Percentiles rank a stretch among this genome's conserved stretches.
Conservation (phyloP, 2,888 invertebrate genomes). For the Pheosia gnoma region DNA sequence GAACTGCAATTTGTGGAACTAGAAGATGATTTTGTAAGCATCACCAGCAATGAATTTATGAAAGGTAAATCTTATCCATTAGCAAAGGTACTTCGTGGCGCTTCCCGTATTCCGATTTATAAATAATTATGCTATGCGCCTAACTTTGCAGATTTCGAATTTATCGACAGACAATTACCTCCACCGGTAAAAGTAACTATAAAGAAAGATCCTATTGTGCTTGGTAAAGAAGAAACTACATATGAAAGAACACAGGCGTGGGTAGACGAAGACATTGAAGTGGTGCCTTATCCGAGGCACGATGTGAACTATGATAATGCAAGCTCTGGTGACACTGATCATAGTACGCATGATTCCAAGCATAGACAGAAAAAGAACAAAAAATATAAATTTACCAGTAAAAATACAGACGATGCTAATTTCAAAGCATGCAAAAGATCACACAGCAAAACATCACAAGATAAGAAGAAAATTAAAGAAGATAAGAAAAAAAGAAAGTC, state of each 20-base stretch:
- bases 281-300: slow-evolving; percentile 37
- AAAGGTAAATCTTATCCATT: slow-evolving; percentile 33
- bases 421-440: slow-evolving; percentile 26
- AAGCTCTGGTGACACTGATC: slow-evolving; percentile 48
- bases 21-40: slow-evolving; percentile 40
- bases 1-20: slow-evolving; percentile 25
- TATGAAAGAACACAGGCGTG: slow-evolving; percentile 58
- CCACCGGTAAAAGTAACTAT: slow-evolving; percentile 23
- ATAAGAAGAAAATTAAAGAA: slow-evolving; percentile 28
- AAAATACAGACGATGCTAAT: slow-evolving; percentile 20
- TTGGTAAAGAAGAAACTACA: slow-evolving; percentile 28
- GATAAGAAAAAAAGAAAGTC: slow-evolving; percentile 36
- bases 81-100: too few relatives aligned
- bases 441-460: slow-evolving; percentile 26
- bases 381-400: slow-evolving; percentile 25
- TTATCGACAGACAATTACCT: slow-evolving; percentile 32
- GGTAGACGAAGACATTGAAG: slow-evolving; percentile 53
- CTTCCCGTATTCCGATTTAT: too few relatives aligned
- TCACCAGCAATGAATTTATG: slow-evolving; percentile 40
- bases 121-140: not conserved
- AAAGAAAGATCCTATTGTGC: not conserved
- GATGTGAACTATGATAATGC: slow-evolving; percentile 31
- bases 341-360: slow-evolving; percentile 32
- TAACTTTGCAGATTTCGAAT: slow-evolving; percentile 41
- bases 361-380: slow-evolving; percentile 42